Conservation (phyloP, 92 coral and sea anemone species). For the Epizoanthus rinbou region DNA sequence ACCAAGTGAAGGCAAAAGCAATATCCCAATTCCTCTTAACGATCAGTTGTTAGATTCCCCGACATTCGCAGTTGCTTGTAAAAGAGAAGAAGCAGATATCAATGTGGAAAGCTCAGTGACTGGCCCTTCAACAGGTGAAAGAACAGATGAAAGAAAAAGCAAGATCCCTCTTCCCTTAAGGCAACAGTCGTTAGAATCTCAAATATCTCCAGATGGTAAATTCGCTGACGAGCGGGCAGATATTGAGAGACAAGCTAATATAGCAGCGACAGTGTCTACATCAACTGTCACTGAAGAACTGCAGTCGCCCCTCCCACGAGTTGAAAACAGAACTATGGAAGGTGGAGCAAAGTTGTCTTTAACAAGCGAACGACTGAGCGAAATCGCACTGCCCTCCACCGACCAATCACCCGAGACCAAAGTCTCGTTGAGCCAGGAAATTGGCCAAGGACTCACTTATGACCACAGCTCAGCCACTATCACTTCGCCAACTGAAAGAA, state of each 20-base stretch:
- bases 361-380: background rate
- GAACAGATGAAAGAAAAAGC: constrained; percentile 24
- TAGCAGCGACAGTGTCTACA: background rate
- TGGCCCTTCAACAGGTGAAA: constrained; percentile 14
- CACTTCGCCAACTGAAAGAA: background rate
- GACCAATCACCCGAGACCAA: background rate
- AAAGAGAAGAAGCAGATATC: background rate
- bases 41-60: background rate
- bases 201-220: background rate
- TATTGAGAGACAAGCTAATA: background rate
- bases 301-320: background rate
- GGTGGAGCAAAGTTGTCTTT: background rate
- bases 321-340: background rate
- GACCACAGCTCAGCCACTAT: background rate
- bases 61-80: background rate
- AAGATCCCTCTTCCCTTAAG: constrained; percentile 16
- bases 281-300: background rate
- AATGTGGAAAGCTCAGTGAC: background rate
- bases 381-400: background rate
- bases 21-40: background rate
- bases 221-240: background rate
- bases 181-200: background rate
- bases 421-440: background rate
- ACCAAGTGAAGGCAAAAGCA: constrained; percentile 2
- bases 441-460: background rate